Conservation (phyloP, 2,113 vertebrate genomes). For the Myrmecophaga tridactyla region DNA sequence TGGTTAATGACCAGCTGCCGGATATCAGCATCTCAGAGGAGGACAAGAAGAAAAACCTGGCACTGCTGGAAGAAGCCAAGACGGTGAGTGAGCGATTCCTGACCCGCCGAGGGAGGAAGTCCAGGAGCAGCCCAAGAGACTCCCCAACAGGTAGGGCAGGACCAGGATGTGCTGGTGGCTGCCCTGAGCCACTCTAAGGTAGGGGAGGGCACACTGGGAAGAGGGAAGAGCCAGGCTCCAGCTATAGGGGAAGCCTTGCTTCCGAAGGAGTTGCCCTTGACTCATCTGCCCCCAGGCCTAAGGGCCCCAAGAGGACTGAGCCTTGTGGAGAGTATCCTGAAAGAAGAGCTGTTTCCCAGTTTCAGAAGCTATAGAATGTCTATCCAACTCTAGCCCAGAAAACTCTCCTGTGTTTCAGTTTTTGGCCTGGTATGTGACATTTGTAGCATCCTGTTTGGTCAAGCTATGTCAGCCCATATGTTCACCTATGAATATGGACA, state of each 20-base stretch:
- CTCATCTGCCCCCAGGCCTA: not conserved
- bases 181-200: not conserved
- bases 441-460: not conserved
- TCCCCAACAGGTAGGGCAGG: conserved; percentile 87
- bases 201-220: not conserved
- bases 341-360: not conserved
- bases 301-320: not conserved
- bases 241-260: not conserved
- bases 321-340: not conserved
- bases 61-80: conserved; percentile 96
- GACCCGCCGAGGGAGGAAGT: conserved; percentile 91
- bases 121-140: conserved; percentile 89
- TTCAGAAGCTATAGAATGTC: not conserved
- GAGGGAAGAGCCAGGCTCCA: not conserved
- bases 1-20: conserved; percentile 93
- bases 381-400: not conserved
- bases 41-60: conserved; percentile 95
- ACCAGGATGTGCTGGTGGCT: not conserved
- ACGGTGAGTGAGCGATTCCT: conserved; percentile 94
- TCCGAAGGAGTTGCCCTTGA: not conserved
- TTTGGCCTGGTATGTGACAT: not conserved
- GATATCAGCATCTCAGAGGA: conserved; percentile 95
- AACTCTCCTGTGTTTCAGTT: not conserved
- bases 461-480: not conserved
- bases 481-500: not conserved